These are phyloP conservation scores for Bubo bubo DNA, from an alignment of 2,113 vertebrate genomes.

Conservation along the genomic window DNA sequence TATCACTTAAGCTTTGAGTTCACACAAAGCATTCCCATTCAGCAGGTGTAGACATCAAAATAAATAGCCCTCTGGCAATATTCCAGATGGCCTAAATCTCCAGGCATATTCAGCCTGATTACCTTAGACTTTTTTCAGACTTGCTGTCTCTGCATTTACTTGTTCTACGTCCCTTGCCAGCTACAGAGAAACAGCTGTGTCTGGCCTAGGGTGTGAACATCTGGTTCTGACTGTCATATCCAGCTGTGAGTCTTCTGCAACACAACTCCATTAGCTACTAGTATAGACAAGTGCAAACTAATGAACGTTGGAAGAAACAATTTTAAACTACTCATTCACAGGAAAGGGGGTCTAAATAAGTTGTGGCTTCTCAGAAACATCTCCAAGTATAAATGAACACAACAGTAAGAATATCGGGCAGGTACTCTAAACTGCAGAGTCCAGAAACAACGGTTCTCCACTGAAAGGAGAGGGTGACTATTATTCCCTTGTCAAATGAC, in stretches of 20 bases:
- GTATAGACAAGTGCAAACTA: conserved; percentile 51
- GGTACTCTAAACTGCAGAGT: background rate
- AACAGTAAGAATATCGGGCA: background rate
- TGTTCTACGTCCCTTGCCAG: conserved; percentile 61
- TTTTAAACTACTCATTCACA: background rate
- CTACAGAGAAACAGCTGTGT: conserved; percentile 45
- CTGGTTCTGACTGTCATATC: conserved; percentile 39
- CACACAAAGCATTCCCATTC: conserved; percentile 59
- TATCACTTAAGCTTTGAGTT: conserved; percentile 37
- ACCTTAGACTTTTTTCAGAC: conserved; percentile 46
- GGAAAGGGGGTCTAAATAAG: background rate
- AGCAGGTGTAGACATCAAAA: conserved; percentile 63
- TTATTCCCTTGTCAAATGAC: background rate
- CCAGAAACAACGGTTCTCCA: background rate
- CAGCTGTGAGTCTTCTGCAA: conserved; percentile 62
- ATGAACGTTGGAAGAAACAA: background rate
- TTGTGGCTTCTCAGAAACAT: background rate
- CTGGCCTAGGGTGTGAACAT: conserved; percentile 61
- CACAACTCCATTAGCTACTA: conserved; percentile 28
- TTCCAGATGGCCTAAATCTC: conserved; percentile 63
- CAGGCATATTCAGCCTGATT: conserved; percentile 65
- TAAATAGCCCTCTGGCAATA: conserved; percentile 47
- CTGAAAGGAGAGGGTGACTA: background rate
- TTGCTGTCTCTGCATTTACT: conserved; percentile 56
- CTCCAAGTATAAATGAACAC: background rate